Evolutionary conservation across 2,113 vertebrate genomes (phyloP).

Genomic region (Anhinga anhinga): DNA sequence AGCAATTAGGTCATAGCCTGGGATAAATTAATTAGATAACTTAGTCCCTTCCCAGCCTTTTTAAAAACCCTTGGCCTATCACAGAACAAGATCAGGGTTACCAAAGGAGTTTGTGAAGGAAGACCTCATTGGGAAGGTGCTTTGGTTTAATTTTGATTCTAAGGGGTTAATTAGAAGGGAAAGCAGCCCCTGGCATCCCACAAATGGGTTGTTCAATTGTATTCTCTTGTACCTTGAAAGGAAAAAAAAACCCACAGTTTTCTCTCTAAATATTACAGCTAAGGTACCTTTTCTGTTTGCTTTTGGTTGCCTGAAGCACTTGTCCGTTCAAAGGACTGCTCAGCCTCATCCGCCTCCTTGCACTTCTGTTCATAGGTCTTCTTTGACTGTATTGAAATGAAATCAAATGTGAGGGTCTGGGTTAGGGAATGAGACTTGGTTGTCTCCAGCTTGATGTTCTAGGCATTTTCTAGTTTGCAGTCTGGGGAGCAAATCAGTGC

Average conservation of each 20-base stretch:
- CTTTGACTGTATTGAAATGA: conserved; percentile 79
- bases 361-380: conserved; percentile 90
- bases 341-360: conserved; percentile 86
- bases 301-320: conserved; percentile 79
- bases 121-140: background rate
- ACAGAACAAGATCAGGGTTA: background rate
- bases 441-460: background rate
- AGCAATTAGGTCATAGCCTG: background rate
- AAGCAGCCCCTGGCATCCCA: background rate
- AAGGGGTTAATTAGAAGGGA: background rate
- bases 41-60: background rate
- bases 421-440: background rate
- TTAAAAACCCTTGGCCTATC: background rate
- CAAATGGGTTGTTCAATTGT: background rate
- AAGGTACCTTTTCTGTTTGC: conserved; percentile 88
- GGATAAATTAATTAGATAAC: background rate
- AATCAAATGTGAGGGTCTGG: background rate
- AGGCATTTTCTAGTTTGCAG: background rate
- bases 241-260: background rate
- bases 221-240: background rate
- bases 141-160: background rate
- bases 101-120: background rate
- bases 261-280: background rate
- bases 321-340: conserved; percentile 78
- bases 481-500: background rate